These are phyloP conservation scores for Drosophila aff. DNA, from an alignment of 1,140 invertebrate genomes.

Conservation along the genomic window DNA sequence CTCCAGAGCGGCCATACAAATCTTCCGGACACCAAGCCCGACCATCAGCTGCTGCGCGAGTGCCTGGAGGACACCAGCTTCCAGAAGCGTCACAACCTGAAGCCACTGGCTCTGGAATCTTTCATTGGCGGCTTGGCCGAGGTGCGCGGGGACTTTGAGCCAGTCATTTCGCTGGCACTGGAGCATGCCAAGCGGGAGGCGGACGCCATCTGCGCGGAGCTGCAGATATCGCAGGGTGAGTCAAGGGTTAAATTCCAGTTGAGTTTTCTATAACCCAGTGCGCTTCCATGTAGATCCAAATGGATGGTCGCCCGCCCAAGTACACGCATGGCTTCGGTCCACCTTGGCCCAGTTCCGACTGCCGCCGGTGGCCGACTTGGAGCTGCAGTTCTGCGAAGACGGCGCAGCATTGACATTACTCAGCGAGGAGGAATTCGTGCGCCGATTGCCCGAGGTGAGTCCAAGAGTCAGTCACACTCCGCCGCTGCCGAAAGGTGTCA, in stretches of 20 bases:
- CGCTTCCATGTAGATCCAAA: constrained; percentile 89
- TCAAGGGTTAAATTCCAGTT: neutral
- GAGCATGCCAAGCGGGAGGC: constrained; percentile 94
- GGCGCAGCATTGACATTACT: constrained; percentile 91
- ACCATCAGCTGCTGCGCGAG: constrained; percentile 92
- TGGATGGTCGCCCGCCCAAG: constrained; percentile 93
- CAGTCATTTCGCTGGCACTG: constrained; percentile 93
- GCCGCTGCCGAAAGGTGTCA: constrained; percentile 3
- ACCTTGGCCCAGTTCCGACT: constrained; percentile 92
- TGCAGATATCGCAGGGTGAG: constrained; percentile 95
- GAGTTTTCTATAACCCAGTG: neutral
- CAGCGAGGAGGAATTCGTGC: constrained; percentile 94
- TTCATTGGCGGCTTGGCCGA: constrained; percentile 86
- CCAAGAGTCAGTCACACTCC: constrained; percentile 9
- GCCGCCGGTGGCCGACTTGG: constrained; percentile 90
- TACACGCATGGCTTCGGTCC: constrained; percentile 94
- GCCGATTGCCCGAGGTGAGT: constrained; percentile 91
- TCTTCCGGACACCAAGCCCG: constrained; percentile 85
- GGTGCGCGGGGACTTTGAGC: constrained; percentile 90
- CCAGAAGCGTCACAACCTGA: constrained; percentile 92
- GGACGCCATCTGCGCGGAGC: constrained; percentile 92
- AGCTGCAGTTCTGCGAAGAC: constrained; percentile 87
- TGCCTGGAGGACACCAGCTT: constrained; percentile 93
- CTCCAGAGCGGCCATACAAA: constrained; percentile 28
- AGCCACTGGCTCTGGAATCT: constrained; percentile 89